Conservation (phyloP, 2,113 vertebrate species). For the Blennius ocellaris region DNA sequence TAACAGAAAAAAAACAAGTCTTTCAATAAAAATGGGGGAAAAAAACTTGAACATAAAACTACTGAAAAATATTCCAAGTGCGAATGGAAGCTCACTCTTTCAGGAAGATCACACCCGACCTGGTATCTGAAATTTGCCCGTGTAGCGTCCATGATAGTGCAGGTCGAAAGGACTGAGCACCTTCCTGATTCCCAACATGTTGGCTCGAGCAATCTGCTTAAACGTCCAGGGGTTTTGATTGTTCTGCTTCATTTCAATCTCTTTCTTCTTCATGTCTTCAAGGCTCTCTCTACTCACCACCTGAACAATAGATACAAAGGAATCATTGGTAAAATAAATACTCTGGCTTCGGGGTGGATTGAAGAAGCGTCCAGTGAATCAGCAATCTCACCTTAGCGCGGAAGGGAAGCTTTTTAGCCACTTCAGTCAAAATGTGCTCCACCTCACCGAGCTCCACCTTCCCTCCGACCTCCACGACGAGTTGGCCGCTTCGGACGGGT, state of each 20-base stretch:
- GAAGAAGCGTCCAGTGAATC: too few relatives aligned
- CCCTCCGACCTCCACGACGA: conserved; percentile 92
- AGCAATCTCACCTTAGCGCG: conserved; percentile 79
- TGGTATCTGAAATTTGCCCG: conserved; percentile 89
- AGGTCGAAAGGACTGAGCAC: conserved; percentile 91
- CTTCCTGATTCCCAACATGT: conserved; percentile 93
- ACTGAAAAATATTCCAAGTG: not conserved
- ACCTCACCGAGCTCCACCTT: conserved; percentile 88
- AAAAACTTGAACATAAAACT: conserved; percentile 1
- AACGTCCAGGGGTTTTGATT: conserved; percentile 99
- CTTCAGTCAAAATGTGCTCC: conserved; percentile 80
- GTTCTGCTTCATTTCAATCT: conserved; percentile 78
- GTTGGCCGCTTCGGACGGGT: conserved; percentile 84
- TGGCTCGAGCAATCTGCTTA: conserved; percentile 81
- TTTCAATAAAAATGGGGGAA: conserved; percentile 10
- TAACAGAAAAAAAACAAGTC: not conserved
- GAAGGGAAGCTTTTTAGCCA: conserved; percentile 93
- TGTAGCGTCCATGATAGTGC: conserved; percentile 84
- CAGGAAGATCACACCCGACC: conserved; percentile 82
- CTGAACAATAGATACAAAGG: conserved; percentile 44
- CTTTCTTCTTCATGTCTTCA: conserved; percentile 67
- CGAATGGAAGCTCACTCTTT: conserved; percentile 7
- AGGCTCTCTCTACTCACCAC: conserved; percentile 87
- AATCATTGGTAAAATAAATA: not conserved
- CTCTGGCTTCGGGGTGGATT: too few relatives aligned